Percentiles rank a stretch among this genome's conserved stretches.
Conservation (phyloP, 2,113 vertebrate genomes). For the Peromyscus californicus region DNA sequence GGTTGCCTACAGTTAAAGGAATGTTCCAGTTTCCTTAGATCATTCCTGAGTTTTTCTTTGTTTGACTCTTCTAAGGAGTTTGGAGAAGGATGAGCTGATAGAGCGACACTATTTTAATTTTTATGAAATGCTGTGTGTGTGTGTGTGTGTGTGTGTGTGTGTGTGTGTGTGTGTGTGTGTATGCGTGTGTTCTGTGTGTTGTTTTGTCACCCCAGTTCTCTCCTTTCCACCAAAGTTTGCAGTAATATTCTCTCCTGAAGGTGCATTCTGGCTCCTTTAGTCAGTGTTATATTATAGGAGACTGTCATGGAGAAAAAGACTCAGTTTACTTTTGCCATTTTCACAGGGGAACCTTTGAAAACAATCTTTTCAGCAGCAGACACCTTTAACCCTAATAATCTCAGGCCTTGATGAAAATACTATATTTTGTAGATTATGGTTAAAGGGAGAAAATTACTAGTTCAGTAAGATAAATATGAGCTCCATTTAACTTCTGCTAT, state of each 20-base stretch:
- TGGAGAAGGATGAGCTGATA: slow-evolving; percentile 61
- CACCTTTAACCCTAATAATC: slow-evolving; percentile 88
- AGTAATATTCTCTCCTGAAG: slow-evolving; percentile 77
- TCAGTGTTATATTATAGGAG: slow-evolving; percentile 83
- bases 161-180: neutral
- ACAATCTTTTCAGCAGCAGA: slow-evolving; percentile 82
- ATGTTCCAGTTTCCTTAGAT: slow-evolving; percentile 80
- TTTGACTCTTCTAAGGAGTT: slow-evolving; percentile 71
- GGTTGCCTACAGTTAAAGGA: slow-evolving; percentile 83
- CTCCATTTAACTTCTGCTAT: slow-evolving; percentile 85
- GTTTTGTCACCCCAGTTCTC: slow-evolving; percentile 75
- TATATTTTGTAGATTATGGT: slow-evolving; percentile 89
- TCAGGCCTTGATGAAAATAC: slow-evolving; percentile 90
- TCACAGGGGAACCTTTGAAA: slow-evolving; percentile 82
- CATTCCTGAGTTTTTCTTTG: slow-evolving; percentile 68
- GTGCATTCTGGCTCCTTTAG: slow-evolving; percentile 79
- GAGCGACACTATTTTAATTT: slow-evolving; percentile 66
- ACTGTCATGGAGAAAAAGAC: slow-evolving; percentile 75
- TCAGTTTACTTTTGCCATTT: slow-evolving; percentile 83
- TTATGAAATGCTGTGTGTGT: slow-evolving; percentile 17
- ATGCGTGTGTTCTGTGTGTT: slow-evolving; percentile 58
- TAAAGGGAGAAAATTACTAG: slow-evolving; percentile 85
- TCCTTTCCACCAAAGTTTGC: slow-evolving; percentile 84
- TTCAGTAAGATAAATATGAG: slow-evolving; percentile 83
- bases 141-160: neutral